Conservation (phyloP, 2,113 vertebrate genomes). For the Pampusana beccarii region DNA sequence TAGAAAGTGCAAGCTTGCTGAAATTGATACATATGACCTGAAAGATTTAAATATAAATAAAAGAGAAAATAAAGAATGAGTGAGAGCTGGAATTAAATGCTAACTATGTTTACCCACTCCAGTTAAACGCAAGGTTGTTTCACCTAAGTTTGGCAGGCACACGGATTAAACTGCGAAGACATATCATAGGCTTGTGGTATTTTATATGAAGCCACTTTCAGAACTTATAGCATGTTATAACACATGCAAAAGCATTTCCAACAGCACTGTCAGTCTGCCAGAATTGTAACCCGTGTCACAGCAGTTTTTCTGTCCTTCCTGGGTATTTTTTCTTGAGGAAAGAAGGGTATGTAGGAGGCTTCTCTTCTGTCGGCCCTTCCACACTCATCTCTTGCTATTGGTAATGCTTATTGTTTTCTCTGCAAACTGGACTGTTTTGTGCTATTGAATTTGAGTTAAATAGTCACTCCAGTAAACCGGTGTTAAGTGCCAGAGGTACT, state of each 20-base stretch:
- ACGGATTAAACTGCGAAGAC: neutral
- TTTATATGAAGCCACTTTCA: neutral
- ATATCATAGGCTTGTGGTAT: neutral
- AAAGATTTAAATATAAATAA: neutral
- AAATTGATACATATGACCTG: conserved; percentile 48
- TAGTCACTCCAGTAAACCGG: neutral
- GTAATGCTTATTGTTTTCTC: neutral
- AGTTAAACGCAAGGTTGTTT: neutral
- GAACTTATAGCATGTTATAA: neutral
- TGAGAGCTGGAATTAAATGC: neutral
- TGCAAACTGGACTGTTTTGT: neutral
- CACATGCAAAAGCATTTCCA: neutral
- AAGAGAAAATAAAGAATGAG: conserved; percentile 38
- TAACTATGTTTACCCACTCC: neutral
- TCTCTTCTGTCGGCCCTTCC: neutral
- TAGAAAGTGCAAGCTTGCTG: conserved; percentile 64
- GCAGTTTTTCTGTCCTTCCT: neutral
- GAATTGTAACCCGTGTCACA: neutral
- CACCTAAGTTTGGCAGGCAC: neutral
- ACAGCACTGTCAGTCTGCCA: neutral
- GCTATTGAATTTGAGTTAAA: neutral
- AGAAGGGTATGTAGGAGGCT: neutral
- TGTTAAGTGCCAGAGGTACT: neutral
- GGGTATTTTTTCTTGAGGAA: neutral
- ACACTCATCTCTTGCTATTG: neutral